Evolutionary conservation across 2,797 vertebrate genomes (phyloP).

Genomic region (Sciurus carolinensis): DNA sequence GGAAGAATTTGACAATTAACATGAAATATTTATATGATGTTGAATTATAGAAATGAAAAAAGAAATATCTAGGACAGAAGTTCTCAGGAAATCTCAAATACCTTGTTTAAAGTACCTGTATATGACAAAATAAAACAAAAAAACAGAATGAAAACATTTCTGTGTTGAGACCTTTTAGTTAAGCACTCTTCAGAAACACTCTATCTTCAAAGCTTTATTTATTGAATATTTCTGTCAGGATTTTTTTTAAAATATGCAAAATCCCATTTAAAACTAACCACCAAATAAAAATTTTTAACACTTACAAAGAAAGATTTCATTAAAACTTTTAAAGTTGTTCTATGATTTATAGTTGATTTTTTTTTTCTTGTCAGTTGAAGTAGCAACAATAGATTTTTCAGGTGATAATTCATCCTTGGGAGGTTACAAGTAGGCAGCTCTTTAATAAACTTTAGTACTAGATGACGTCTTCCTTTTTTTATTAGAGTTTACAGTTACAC

Average conservation of each 20-base stretch:
- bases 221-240: neutral
- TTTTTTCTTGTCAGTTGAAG: neutral
- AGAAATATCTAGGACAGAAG: constrained; percentile 60
- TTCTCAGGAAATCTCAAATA: constrained; percentile 46
- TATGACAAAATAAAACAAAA: neutral
- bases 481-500: too few relatives aligned
- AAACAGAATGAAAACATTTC: neutral
- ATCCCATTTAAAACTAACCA: neutral
- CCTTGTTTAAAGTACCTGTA: neutral
- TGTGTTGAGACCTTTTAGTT: neutral
- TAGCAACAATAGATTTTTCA: neutral
- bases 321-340: constrained; percentile 28
- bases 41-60: constrained; percentile 61
- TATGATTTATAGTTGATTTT: neutral
- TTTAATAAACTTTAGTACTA: neutral
- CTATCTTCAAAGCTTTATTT: constrained; percentile 20
- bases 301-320: constrained; percentile 29
- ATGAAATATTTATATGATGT: constrained; percentile 53
- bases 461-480: neutral
- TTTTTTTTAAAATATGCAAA: constrained; percentile 19
- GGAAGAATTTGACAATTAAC: constrained; percentile 49
- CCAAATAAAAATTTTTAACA: constrained; percentile 6
- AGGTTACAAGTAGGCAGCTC: neutral
- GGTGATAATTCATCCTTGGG: neutral
- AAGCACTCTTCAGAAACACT: neutral